Conservation (phyloP, 2,113 vertebrate genomes). For the Trichechus manatus region DNA sequence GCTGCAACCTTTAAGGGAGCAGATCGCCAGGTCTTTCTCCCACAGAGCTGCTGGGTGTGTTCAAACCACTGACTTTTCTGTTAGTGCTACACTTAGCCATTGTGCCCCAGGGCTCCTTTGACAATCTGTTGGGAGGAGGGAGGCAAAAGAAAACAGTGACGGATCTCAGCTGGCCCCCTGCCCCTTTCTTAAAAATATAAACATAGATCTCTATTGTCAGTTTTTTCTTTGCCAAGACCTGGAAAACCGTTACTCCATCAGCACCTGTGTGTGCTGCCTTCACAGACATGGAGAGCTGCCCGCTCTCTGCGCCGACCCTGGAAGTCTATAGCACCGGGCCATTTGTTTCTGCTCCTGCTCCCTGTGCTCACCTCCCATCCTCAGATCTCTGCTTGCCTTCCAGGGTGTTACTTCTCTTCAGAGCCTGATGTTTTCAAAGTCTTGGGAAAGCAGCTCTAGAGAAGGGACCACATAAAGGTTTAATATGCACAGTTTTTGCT, state of each 20-base stretch:
- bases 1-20: too few species aligned
- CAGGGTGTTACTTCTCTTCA: rapidly evolving
- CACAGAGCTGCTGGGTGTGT: too few species aligned
- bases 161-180: conserved; percentile 83
- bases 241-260: conserved; percentile 56
- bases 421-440: conserved; percentile 73
- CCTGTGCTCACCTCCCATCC: conserved; percentile 28
- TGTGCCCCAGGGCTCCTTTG: too few species aligned
- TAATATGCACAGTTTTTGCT: conserved; percentile 42
- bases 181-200: conserved; percentile 87
- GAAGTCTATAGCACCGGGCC: conserved; percentile 28
- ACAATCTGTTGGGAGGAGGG: conserved; percentile 47
- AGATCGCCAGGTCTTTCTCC: too few species aligned
- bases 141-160: conserved; percentile 86
- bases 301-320: background rate
- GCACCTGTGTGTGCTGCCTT: conserved; percentile 52
- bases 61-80: too few species aligned
- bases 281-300: conserved; percentile 3
- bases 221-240: conserved; percentile 78
- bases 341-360: background rate
- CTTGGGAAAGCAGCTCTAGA: conserved; percentile 79
- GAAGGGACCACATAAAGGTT: conserved; percentile 26
- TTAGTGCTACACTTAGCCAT: too few species aligned
- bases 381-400: conserved; percentile 2
- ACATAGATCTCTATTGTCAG: conserved; percentile 84